Base-by-base conservation (phyloP, 2,113 vertebrate genomes). In the Alectura lathami region DNA sequence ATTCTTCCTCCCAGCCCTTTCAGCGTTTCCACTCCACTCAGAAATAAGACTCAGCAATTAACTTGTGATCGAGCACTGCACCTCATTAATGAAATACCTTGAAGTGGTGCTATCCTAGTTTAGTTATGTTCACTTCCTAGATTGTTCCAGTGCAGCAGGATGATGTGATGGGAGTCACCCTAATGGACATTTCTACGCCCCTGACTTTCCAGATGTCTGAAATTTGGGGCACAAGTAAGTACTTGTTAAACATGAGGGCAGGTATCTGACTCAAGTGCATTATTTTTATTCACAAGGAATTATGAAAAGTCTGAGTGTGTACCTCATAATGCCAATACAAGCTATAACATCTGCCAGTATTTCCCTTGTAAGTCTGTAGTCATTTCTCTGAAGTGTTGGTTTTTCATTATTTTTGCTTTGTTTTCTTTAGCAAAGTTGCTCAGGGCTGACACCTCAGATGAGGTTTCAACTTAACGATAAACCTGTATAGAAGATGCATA, bases 31-130 rank as follows among this genome's bases (percentile, higher is more conserved):
- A 30, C 57, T 83, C 36, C 78, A 83, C 36, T 51, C 79, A 80
- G 89, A 79, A 93, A 79, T 63, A 62, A 74, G 64, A 89, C 85
- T 89, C 92, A 96, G 93, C 93, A 95, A 95, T 96, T 96, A 94
- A 77, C 75, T 94, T 13, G 38, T 92, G 95, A 66, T 66, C 86
- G 83, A 95, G 69, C 63, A 42, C 90, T 95, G 74, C 30, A 56
- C 48, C 86, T 95, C 85, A 62, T 88, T 93, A 86, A 88, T 89
- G 70, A 79, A 82, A 93, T 24, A 74, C 81, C 82, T 92, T 64
- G 62, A 88, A 21, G 20, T 30, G 30, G 27, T 20, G 38, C 51
- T 38, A n/a, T 43, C 69, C 57, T 76, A 69, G 26, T 95, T 80
- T 23, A 53, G 69, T 57, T 64, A 32, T 24, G 9, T 70, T 78